A percentile compares a stretch with the other conserved stretches of the same genome.
phyloP scores from a whole-genome alignment of 2,113 vertebrate species.

The Euleptes europaea region DNA sequence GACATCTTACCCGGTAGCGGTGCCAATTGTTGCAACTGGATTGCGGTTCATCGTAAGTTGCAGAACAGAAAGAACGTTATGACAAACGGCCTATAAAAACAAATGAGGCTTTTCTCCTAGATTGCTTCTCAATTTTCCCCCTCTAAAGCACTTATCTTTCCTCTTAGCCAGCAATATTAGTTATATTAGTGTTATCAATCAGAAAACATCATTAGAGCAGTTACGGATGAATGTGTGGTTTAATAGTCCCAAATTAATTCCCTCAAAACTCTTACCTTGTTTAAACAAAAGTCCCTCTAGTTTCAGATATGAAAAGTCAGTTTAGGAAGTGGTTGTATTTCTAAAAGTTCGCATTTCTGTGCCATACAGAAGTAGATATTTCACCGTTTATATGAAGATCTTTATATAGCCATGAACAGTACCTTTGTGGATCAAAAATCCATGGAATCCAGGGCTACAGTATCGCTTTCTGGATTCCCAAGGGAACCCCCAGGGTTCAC shows the following conservation, averaged over 20 bases:
- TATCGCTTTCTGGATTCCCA: no score
- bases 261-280: neutral
- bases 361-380: neutral
- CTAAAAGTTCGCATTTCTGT: neutral
- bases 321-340: neutral
- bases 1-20: neutral
- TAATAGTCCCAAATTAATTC: neutral
- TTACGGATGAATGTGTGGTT: neutral
- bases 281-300: neutral
- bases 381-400: neutral
- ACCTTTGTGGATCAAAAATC: neutral
- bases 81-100: neutral
- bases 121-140: slow-evolving; percentile 6
- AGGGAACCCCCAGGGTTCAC: no score
- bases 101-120: slow-evolving; percentile 1
- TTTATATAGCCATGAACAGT: neutral
- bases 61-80: neutral
- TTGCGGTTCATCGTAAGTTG: neutral
- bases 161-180: slow-evolving; percentile 1
- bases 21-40: neutral
- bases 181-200: neutral
- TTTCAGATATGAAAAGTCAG: neutral
- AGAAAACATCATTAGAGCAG: neutral
- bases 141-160: neutral
- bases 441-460: neutral